These are phyloP conservation scores for Deilephila elpenor DNA, from an alignment of 2,888 invertebrate genomes.

Conservation along the genomic window DNA sequence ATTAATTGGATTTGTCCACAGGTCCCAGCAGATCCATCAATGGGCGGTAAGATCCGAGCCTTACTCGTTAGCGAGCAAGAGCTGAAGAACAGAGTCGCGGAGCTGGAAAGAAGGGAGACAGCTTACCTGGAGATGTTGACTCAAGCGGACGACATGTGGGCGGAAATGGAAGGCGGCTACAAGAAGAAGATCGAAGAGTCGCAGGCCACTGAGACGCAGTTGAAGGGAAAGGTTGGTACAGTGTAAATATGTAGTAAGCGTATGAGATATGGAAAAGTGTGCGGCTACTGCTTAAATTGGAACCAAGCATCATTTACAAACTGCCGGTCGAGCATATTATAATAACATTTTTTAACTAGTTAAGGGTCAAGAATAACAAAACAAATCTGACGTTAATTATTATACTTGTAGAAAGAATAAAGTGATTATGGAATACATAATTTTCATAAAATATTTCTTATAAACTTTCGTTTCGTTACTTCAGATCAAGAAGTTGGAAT, in stretches of 20 bases:
- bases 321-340: too few relatives aligned
- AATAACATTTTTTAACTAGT: too few relatives aligned
- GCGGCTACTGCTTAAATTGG: too few relatives aligned
- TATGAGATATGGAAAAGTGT: not conserved
- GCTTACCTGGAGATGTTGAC: slow-evolving; percentile 89
- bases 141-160: slow-evolving; percentile 89
- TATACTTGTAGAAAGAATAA: too few relatives aligned
- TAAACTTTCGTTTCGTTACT: slow-evolving; percentile 10
- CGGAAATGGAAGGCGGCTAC: slow-evolving; percentile 87
- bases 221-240: slow-evolving; percentile 80
- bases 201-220: slow-evolving; percentile 70
- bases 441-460: not conserved
- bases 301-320: too few relatives aligned
- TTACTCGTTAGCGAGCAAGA: slow-evolving; percentile 83
- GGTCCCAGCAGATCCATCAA: slow-evolving; percentile 62
- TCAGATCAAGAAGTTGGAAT: slow-evolving; percentile 69
- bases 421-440: too few relatives aligned
- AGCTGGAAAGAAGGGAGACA: slow-evolving; percentile 86
- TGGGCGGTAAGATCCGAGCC: slow-evolving; percentile 61
- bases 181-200: slow-evolving; percentile 84
- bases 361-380: too few relatives aligned
- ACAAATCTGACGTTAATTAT: too few relatives aligned
- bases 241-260: not conserved
- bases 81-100: slow-evolving; percentile 85
- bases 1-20: slow-evolving; percentile 38